Conservation (phyloP, 2,797 vertebrate species). For the Paramormyrops hopkinsi region DNA sequence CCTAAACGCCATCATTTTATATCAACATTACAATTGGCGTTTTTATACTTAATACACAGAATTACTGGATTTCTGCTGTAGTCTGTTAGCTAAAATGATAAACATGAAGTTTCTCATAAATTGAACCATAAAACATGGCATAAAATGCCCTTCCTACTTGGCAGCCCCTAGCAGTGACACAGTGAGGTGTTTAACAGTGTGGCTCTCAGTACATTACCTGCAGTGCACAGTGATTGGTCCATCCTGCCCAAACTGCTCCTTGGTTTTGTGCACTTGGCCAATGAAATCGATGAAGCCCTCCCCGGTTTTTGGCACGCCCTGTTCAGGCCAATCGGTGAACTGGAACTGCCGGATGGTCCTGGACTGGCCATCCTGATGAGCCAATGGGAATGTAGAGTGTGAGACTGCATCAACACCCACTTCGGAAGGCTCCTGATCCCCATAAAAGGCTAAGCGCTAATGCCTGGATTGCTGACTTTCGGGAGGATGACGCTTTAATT, state of each 20-base stretch:
- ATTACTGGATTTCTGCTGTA: background rate
- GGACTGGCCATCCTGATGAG: conserved; percentile 83
- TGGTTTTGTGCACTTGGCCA: conserved; percentile 96
- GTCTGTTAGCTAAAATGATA: background rate
- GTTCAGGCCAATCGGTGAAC: conserved; percentile 97
- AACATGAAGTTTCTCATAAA: background rate
- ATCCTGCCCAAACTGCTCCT: conserved; percentile 96
- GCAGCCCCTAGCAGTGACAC: background rate
- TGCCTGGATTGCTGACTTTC: background rate
- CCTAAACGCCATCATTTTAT: background rate
- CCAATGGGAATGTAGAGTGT: background rate
- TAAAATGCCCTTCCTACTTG: background rate
- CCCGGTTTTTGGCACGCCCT: conserved; percentile 93
- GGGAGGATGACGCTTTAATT: background rate
- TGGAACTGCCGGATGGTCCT: conserved; percentile 97
- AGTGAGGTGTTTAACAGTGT: background rate
- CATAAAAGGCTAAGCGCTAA: background rate
- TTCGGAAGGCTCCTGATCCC: background rate
- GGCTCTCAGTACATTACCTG: conserved; percentile 64
- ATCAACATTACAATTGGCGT: background rate
- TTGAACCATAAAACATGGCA: background rate
- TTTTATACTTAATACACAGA: background rate
- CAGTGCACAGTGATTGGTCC: conserved; percentile 96
- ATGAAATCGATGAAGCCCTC: conserved; percentile 98
- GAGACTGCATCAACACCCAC: background rate